Conservation (phyloP, 2,797 vertebrate genomes). For the Lagocephalus sceleratus region DNA sequence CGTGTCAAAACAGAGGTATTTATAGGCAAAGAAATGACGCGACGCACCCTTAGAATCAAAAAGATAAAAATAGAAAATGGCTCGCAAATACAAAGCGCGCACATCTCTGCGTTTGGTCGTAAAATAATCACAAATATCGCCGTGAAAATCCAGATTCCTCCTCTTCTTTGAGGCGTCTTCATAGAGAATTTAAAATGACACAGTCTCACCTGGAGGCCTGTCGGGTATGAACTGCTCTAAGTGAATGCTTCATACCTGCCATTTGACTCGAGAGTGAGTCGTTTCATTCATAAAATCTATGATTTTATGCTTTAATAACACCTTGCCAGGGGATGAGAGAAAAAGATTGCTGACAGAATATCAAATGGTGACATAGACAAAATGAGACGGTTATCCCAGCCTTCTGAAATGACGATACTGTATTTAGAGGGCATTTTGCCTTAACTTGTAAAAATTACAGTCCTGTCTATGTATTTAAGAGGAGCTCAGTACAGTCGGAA, state of each 20-base stretch:
- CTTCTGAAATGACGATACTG: slow-evolving; percentile 81
- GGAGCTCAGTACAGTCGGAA: slow-evolving; percentile 68
- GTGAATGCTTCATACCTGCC: slow-evolving; percentile 62
- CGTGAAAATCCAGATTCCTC: neutral
- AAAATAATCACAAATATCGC: slow-evolving; percentile 17
- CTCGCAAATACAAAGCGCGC: no score
- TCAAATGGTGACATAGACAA: slow-evolving; percentile 66
- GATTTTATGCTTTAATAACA: slow-evolving; percentile 78
- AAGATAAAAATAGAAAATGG: slow-evolving; percentile 28
- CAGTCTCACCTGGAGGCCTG: slow-evolving; percentile 38
- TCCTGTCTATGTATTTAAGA: slow-evolving; percentile 77
- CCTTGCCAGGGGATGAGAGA: slow-evolving; percentile 51
- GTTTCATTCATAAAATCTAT: slow-evolving; percentile 76
- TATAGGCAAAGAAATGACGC: slow-evolving; percentile 34
- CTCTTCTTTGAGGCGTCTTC: no score
- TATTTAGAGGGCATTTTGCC: slow-evolving; percentile 81
- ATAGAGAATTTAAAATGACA: slow-evolving; percentile 35
- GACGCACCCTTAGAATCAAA: slow-evolving; percentile 30
- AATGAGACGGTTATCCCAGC: slow-evolving; percentile 69
- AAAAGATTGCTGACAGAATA: slow-evolving; percentile 62
- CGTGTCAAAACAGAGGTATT: slow-evolving; percentile 39
- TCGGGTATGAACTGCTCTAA: slow-evolving; percentile 47
- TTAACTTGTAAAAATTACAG: slow-evolving; percentile 85
- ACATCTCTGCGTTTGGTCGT: no score
- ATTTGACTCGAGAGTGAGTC: slow-evolving; percentile 45